A percentile compares a stretch with the other conserved stretches of the same genome.
These are phyloP conservation scores for Chrysodeixis includens DNA, from an alignment of 2,888 invertebrate genomes.

Conservation along the genomic window DNA sequence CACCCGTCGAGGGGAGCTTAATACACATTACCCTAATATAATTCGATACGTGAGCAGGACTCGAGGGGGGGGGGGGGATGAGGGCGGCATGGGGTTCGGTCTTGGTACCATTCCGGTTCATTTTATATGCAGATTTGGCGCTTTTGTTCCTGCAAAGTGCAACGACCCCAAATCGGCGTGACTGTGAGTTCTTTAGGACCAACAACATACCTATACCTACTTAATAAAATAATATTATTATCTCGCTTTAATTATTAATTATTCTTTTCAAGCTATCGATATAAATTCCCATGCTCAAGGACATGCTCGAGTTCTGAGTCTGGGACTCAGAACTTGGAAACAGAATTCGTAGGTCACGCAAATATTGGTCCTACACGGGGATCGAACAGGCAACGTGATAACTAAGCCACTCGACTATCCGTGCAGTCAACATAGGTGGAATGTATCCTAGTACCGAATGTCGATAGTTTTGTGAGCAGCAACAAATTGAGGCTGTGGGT, in stretches of 20 bases:
- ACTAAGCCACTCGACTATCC: too few species aligned
- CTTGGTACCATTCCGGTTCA: conserved; percentile 44
- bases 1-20: conserved; percentile 43
- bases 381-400: too few species aligned
- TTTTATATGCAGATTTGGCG: conserved; percentile 58
- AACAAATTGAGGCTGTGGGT: neutral
- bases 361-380: too few species aligned
- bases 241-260: too few species aligned
- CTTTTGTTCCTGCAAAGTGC: conserved; percentile 38
- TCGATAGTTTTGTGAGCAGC: neutral
- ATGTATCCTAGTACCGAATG: neutral
- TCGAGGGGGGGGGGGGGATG: neutral
- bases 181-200: neutral
- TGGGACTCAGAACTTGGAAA: too few species aligned
- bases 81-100: conserved; percentile 7
- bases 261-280: too few species aligned
- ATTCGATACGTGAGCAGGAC: conserved; percentile 42
- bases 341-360: too few species aligned
- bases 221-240: too few species aligned
- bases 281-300: too few species aligned
- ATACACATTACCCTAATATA: conserved; percentile 61
- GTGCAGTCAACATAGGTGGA: neutral
- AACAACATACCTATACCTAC: neutral
- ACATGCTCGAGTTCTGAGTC: too few species aligned
- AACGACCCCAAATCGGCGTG: conserved; percentile 32